Base-by-base conservation (phyloP, 2,113 vertebrate species). In the Morphnarchus princeps region DNA sequence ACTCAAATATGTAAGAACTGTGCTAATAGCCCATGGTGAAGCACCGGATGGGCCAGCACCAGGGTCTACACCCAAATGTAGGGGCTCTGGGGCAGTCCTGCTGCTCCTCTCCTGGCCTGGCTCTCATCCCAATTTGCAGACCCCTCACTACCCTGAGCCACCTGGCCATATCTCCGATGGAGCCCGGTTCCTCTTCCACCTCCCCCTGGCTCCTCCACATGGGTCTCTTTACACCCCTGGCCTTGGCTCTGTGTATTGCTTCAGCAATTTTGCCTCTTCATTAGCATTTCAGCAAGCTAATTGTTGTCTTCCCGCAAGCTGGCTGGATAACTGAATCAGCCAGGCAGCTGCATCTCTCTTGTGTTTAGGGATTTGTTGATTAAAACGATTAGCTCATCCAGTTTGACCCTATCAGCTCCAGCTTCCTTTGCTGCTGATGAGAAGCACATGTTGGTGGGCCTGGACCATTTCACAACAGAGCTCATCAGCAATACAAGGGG, bases 341-440 rank as follows among this genome's bases (percentile, higher is more conserved):
- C 74, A 93, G 67, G 62, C 94, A 95, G 93, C 96, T 95, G 97
- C 78, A 83, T 31, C 63, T 47, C 66, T 52, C 77, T 34, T 52
- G 62, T 38, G 73, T 24, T 62, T 50, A 62, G 94, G 94, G 93
- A 94, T 89, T 90, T 91, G 71, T 89, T 96, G 93, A 96, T 96
- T 91, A 93, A 82, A 95, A 82, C 0, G 18, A 92, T 96, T 94
- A 96, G 87, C 82, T 96, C 91, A 93, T 93, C 29, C 42, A 93
- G 84, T 36, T 88, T 95, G 93, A 94, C 87, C 84, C 70, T 11
- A 85, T 50, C 70, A 91, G 78, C 66, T 89, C 59, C 78, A 87
- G 70, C 81, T 91, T 82, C 70, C 81, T 94, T 16, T 85, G 74
- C 66, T 86, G 89, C 45, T 95, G 95, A 96, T 94, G 95, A 89